Evolutionary conservation across 2,888 invertebrate genomes (phyloP).

Genomic region (Hirtodrosophila cameraria): DNA sequence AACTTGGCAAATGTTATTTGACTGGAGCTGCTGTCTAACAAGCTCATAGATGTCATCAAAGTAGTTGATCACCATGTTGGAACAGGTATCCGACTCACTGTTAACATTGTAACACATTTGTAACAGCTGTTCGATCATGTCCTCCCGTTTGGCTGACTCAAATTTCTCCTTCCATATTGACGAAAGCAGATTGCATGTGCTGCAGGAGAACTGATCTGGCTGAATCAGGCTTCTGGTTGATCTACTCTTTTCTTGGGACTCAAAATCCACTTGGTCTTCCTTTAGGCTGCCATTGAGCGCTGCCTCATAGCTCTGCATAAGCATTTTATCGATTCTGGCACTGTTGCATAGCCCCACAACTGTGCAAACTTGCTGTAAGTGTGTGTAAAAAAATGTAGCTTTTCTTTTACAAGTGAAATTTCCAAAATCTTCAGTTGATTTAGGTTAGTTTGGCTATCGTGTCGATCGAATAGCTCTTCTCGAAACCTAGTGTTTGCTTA

Average conservation of each 20-base stretch:
- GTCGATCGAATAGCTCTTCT: too few relatives aligned
- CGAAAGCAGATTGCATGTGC: constrained; percentile 17
- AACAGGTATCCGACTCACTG: constrained; percentile 15
- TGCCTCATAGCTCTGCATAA: not conserved
- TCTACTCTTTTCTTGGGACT: not conserved
- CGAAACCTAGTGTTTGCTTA: constrained; percentile 2
- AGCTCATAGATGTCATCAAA: constrained; percentile 23
- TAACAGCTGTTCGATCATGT: constrained; percentile 6
- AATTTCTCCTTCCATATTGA: not conserved
- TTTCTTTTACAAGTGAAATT: too few relatives aligned
- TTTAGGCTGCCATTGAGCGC: not conserved
- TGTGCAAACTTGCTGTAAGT: constrained; percentile 24
- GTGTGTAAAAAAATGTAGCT: too few relatives aligned
- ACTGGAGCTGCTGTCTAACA: constrained; percentile 2
- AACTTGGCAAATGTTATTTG: constrained; percentile 10
- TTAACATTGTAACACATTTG: constrained; percentile 7
- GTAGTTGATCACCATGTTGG: constrained; percentile 9
- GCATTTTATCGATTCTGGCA: not conserved
- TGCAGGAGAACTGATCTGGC: constrained; percentile 25
- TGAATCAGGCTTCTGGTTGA: not conserved
- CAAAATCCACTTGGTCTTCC: not conserved
- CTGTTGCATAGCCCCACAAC: constrained; percentile 12
- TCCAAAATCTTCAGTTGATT: too few relatives aligned
- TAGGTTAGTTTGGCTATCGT: too few relatives aligned
- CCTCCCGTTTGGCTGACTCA: not conserved